phyloP scores from a whole-genome alignment of 2,113 vertebrate species.

The Oophaga pumilio region DNA sequence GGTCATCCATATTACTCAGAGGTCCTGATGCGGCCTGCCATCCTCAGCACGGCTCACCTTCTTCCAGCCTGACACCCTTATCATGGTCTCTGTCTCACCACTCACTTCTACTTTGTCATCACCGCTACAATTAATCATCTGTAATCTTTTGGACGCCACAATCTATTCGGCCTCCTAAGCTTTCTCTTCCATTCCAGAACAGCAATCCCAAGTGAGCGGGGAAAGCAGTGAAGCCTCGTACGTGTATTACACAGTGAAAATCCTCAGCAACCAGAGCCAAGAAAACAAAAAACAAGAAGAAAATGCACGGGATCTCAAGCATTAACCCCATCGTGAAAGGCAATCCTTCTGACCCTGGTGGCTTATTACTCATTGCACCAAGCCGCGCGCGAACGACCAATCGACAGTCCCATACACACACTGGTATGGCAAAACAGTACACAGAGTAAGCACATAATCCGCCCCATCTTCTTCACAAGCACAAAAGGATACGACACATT shows the following conservation, averaged over 20 bases:
- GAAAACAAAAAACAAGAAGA: slow-evolving; percentile 1
- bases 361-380: neutral
- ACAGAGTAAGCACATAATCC: neutral
- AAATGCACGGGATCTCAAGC: neutral
- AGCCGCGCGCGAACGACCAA: neutral
- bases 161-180: slow-evolving; percentile 61
- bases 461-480: neutral
- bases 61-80: slow-evolving; percentile 59
- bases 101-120: slow-evolving; percentile 62
- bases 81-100: slow-evolving; percentile 63
- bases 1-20: slow-evolving; percentile 68
- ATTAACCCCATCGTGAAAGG: neutral
- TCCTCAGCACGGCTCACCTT: slow-evolving; percentile 60
- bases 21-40: slow-evolving; percentile 61
- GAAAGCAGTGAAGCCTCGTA: slow-evolving; percentile 45
- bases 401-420: neutral
- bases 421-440: neutral
- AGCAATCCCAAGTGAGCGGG: slow-evolving; percentile 59
- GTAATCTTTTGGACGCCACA: slow-evolving; percentile 67
- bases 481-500: neutral
- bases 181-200: slow-evolving; percentile 61
- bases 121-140: slow-evolving; percentile 69
- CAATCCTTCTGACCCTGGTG: neutral
- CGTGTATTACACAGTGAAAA: slow-evolving; percentile 15
- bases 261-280: neutral